A percentile compares a stretch with the other conserved stretches of the same genome.
These are phyloP conservation scores for Zoanthus gigantus DNA, from an alignment of 92 coral and sea anemone genomes.

Conservation along the genomic window DNA sequence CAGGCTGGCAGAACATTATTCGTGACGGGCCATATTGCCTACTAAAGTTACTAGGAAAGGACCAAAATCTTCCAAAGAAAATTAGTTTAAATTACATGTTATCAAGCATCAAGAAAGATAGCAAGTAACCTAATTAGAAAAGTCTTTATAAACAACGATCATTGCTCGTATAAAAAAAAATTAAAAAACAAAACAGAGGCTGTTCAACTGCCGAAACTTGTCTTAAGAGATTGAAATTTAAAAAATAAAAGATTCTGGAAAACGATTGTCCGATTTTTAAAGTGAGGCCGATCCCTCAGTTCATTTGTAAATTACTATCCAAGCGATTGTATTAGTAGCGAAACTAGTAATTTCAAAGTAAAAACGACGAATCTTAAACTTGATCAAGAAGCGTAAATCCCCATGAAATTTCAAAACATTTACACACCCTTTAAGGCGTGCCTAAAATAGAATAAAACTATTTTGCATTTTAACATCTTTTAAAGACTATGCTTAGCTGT, in stretches of 20 bases:
- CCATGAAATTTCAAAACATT: not conserved
- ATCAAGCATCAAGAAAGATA: not conserved
- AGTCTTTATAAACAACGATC: not conserved
- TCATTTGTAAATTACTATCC: too few species aligned
- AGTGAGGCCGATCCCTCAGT: not conserved
- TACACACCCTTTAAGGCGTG: not conserved
- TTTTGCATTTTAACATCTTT: not conserved
- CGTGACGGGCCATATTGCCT: not conserved
- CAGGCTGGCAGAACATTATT: not conserved
- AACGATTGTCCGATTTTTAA: not conserved
- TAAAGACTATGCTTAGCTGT: not conserved
- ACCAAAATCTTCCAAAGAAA: not conserved
- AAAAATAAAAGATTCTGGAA: not conserved
- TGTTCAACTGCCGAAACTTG: not conserved
- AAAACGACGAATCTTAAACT: not conserved
- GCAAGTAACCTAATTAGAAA: not conserved
- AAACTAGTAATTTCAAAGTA: not conserved
- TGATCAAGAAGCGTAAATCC: not conserved
- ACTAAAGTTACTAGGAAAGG: not conserved
- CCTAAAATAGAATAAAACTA: not conserved
- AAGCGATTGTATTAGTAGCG: too few species aligned
- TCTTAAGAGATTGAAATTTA: not conserved
- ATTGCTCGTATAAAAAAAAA: not conserved
- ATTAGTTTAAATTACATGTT: not conserved
- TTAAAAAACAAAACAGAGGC: not conserved